Evolutionary conservation across 2,888 invertebrate genomes (phyloP).

Genomic region (Digitonthophagus gazella): DNA sequence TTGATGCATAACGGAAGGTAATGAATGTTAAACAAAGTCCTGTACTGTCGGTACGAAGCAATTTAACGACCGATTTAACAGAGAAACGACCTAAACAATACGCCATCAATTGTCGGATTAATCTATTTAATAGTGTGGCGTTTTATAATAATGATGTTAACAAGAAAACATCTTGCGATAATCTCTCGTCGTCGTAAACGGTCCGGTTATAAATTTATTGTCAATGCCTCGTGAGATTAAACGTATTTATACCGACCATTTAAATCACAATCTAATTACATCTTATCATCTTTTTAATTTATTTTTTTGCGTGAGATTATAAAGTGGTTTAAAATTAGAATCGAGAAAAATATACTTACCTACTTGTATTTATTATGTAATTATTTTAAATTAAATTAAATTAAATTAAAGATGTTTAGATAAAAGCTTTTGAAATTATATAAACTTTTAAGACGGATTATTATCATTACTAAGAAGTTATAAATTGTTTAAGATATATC

Average conservation of each 20-base stretch:
- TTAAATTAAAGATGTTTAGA: too few relatives aligned
- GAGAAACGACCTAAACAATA: neutral
- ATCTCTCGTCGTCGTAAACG: neutral
- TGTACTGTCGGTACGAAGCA: neutral
- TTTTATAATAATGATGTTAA: neutral
- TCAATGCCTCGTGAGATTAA: neutral
- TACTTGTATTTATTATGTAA: neutral
- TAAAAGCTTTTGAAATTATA: too few relatives aligned
- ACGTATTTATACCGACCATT: neutral
- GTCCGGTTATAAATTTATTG: neutral
- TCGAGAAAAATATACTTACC: neutral
- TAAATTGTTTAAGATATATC: neutral
- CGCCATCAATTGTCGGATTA: neutral
- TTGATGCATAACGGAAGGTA: neutral
- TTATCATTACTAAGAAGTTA: too few relatives aligned
- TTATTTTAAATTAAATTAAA: neutral
- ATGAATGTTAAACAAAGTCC: neutral
- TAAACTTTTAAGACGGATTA: too few relatives aligned
- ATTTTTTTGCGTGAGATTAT: neutral
- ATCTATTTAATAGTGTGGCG: neutral
- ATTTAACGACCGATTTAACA: neutral
- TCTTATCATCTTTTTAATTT: neutral
- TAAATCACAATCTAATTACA: neutral
- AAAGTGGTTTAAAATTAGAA: neutral
- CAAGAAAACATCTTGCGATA: neutral